Conservation (phyloP, 2,113 vertebrate species). For the Calidris pygmaea region DNA sequence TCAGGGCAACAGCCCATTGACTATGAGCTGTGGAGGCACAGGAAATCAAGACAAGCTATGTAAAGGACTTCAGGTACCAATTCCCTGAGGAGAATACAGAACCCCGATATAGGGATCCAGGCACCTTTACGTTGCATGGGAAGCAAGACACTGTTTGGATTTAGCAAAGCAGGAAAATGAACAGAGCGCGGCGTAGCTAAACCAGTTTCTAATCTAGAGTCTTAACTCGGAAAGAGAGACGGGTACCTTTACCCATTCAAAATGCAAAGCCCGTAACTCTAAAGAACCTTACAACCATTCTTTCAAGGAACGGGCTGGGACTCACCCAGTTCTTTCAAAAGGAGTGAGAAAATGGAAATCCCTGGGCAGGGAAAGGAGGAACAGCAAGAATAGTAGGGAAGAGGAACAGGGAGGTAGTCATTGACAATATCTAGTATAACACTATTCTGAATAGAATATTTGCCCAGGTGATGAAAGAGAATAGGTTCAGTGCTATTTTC, state of each 20-base stretch:
- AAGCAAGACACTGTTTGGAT: not conserved
- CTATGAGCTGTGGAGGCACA: not conserved
- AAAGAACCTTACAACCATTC: not conserved
- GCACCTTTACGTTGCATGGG: not conserved
- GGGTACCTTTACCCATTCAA: not conserved
- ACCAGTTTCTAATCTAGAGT: not conserved
- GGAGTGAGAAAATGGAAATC: not conserved
- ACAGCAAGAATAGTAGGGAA: not conserved
- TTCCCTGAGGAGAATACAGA: not conserved
- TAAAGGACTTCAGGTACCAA: not conserved
- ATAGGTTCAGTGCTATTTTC: not conserved
- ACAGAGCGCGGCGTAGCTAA: accelerated
- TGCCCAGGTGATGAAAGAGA: not conserved
- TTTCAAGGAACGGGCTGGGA: not conserved
- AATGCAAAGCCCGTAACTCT: not conserved
- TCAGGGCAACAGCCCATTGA: not conserved
- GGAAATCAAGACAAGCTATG: not conserved
- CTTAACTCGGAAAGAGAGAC: accelerated
- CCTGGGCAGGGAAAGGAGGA: not conserved
- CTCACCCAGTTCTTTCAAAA: not conserved
- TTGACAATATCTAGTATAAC: not conserved
- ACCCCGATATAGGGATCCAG: not conserved
- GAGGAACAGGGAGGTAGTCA: not conserved
- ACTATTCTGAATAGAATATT: not conserved
- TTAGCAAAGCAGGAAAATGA: not conserved